Conservation (phyloP, 2,888 invertebrate species). For the Cancer borealis region DNA sequence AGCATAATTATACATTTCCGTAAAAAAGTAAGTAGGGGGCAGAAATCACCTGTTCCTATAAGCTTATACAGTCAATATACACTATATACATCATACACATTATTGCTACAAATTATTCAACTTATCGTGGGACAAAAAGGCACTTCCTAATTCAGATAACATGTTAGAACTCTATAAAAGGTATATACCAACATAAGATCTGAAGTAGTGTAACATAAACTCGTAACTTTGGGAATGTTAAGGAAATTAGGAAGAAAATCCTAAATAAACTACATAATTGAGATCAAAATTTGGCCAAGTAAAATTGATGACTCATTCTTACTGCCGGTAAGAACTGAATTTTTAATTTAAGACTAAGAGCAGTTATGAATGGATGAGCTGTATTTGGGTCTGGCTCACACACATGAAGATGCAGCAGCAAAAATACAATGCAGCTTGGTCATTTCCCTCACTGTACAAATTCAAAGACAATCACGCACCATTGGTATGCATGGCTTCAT, state of each 20-base stretch:
- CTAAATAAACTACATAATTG: constrained; percentile 56
- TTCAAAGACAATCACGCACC: constrained; percentile 31
- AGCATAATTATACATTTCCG: constrained; percentile 70
- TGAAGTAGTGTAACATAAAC: constrained; percentile 50
- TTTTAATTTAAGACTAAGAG: background rate
- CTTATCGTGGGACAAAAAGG: constrained; percentile 75
- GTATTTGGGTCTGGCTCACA: constrained; percentile 42
- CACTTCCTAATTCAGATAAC: constrained; percentile 75
- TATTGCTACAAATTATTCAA: constrained; percentile 74
- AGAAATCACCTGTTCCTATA: constrained; percentile 73
- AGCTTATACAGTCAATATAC: constrained; percentile 72
- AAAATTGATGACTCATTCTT: constrained; percentile 60
- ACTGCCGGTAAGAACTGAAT: constrained; percentile 18
- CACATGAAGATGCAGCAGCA: constrained; percentile 67
- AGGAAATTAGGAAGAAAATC: constrained; percentile 70
- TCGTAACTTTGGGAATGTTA: constrained; percentile 67
- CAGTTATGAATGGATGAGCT: constrained; percentile 1
- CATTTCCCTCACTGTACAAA: constrained; percentile 63
- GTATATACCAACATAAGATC: constrained; percentile 61
- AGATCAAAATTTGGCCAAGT: constrained; percentile 72
- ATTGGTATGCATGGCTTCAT: constrained; percentile 48
- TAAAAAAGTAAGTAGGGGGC: constrained; percentile 74
- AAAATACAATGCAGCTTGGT: constrained; percentile 68
- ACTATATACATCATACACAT: constrained; percentile 70
- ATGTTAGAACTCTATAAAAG: constrained; percentile 59